phyloP scores from a whole-genome alignment of 2,113 vertebrate genomes.

The Rutilus rutilus region DNA sequence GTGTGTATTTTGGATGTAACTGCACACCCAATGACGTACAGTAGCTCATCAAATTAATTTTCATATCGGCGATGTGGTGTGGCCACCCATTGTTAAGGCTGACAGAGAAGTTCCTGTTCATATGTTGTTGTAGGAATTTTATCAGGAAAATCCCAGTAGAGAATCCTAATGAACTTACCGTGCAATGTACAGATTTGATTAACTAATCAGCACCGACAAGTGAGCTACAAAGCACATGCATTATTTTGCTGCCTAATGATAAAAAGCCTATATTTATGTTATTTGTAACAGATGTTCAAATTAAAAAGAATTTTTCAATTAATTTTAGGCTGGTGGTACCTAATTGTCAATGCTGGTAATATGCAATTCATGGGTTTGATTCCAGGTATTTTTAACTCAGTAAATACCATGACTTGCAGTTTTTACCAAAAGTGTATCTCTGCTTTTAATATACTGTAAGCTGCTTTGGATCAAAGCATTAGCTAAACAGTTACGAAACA shows the following conservation, averaged over 20 bases:
- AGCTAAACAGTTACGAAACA: not conserved
- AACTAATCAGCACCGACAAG: constrained; percentile 5
- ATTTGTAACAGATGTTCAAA: not conserved
- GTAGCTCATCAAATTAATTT: constrained; percentile 51
- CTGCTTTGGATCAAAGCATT: too few relatives aligned
- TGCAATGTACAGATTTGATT: constrained; percentile 42
- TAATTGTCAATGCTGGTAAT: not conserved
- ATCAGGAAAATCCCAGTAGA: constrained; percentile 47
- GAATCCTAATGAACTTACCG: constrained; percentile 58
- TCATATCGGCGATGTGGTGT: constrained; percentile 42
- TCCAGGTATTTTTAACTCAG: not conserved
- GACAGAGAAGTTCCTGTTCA: constrained; percentile 46
- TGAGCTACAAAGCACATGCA: not conserved
- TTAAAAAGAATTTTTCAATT: not conserved
- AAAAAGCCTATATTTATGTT: not conserved
- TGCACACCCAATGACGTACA: constrained; percentile 20
- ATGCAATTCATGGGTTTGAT: not conserved
- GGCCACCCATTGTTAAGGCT: constrained; percentile 47
- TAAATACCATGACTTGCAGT: not conserved
- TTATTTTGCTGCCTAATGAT: not conserved
- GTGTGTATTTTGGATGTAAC: constrained; percentile 56
- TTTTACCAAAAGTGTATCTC: too few relatives aligned
- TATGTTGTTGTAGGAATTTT: constrained; percentile 47
- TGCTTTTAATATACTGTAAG: too few relatives aligned
- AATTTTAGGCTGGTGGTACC: not conserved